Evolutionary conservation across 2,113 vertebrate genomes (phyloP), one percentile per base, ranked within the genome.

Genomic region (Stigmatopora nigra): DNA sequence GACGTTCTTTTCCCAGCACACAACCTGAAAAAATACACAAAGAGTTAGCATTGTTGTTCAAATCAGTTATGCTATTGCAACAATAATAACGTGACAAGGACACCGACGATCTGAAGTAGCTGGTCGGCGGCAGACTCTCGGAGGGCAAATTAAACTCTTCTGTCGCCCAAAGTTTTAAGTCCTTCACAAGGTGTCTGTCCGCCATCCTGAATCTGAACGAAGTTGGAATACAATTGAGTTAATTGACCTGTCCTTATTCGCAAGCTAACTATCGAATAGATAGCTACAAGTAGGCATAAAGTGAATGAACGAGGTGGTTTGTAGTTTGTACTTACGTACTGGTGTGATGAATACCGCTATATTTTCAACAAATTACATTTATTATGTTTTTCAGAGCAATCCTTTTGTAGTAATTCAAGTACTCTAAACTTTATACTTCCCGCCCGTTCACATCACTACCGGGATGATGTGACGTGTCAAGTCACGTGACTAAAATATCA

Each of bases 1-100:
- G 88, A 84, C 38, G 83, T 84, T n/a, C 91, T 86, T 16, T 81
- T 62, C n/a, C 91, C 91, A 15, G 89, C 86, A 76, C 89, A 92
- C 2, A 92, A 81, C 35, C 91, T 92, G 55, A 31, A 59, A 59
- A 75, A 58, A 14, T 48, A 1, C 44, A 38, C 44, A n/a, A 51
- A 5, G 10, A 20, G 11, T 17, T 46, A 66, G 19, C 0, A 1
- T 20, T 61, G 49, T 41, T 36, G 5, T 8, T 49, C 17, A 64
- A 20, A 45, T 36, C 4, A 17, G 53, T 13, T 13, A 0, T 12
- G 22, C 51, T 8, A 51, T 1, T 3, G 25, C 25, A 31, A 31
- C 5, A 4, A 64, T 4, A 2, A 62, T 8, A 53, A 2, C 4
- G 3, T 14, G 2, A 16, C 19, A 31, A 1, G 10, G 20, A 41